A percentile compares a stretch with the other conserved stretches of the same genome.
Conservation (phyloP, 2,888 invertebrate species). For the Tetropium fuscum region DNA sequence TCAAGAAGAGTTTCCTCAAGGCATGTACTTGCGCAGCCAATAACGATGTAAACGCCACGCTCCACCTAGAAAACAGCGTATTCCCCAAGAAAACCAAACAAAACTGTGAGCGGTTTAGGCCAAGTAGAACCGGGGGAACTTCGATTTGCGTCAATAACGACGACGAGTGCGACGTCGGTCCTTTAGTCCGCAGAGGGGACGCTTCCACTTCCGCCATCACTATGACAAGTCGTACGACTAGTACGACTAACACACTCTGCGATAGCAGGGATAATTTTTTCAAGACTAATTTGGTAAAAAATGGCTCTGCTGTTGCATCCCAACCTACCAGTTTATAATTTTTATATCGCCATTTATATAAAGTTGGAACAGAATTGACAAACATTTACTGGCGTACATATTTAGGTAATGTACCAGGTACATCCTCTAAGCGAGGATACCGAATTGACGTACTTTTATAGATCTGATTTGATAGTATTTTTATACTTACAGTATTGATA, state of each 20-base stretch:
- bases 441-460: too few species aligned
- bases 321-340: slow-evolving; percentile 57
- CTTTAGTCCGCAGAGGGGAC: slow-evolving; percentile 67
- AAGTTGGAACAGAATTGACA: too few species aligned
- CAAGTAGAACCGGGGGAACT: slow-evolving; percentile 57
- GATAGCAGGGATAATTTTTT: slow-evolving; percentile 54
- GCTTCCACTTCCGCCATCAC: slow-evolving; percentile 71
- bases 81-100: slow-evolving; percentile 72
- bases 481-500: too few species aligned
- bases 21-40: slow-evolving; percentile 91
- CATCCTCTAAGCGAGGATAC: too few species aligned
- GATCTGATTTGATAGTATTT: too few species aligned
- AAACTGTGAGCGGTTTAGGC: slow-evolving; percentile 47
- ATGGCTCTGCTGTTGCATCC: slow-evolving; percentile 48
- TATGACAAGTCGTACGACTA: slow-evolving; percentile 70
- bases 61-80: slow-evolving; percentile 90
- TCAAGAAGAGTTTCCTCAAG: slow-evolving; percentile 94
- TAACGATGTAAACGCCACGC: slow-evolving; percentile 86
- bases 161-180: slow-evolving; percentile 68
- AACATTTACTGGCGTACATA: too few species aligned
- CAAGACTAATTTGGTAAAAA: slow-evolving; percentile 42
- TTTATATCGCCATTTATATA: too few species aligned
- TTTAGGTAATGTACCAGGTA: too few species aligned
- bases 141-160: slow-evolving; percentile 63
- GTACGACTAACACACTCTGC: slow-evolving; percentile 59